A percentile compares a stretch with the other conserved stretches of the same genome.
phyloP scores from a whole-genome alignment of 2,797 vertebrate species.

The Thalassophryne amazonica region DNA sequence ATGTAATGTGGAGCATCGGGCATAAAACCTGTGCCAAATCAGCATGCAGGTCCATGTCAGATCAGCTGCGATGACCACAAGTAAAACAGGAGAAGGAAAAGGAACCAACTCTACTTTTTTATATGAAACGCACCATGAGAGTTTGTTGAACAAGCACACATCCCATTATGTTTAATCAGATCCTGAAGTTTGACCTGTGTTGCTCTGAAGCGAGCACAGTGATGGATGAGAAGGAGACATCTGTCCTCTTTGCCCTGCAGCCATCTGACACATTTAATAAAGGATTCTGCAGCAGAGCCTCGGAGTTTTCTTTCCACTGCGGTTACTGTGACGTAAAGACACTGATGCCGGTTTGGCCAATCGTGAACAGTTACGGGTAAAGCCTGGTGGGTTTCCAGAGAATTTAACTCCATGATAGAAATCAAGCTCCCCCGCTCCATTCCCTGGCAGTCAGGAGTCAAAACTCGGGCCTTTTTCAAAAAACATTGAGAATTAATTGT shows the following conservation, averaged over 20 bases:
- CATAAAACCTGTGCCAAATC: no score
- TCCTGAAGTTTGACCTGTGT: no score
- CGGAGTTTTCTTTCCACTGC: slow-evolving; percentile 4
- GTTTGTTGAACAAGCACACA: no score
- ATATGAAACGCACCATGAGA: no score
- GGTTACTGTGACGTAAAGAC: slow-evolving; percentile 8
- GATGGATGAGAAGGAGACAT: not conserved
- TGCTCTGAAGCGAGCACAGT: no score
- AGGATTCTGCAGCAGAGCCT: not conserved
- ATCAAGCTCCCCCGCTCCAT: slow-evolving; percentile 3
- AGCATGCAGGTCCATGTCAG: no score
- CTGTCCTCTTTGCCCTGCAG: not conserved
- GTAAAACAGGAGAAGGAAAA: no score
- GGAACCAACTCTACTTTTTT: no score
- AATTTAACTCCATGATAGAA: slow-evolving; percentile 1
- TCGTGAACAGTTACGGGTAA: not conserved
- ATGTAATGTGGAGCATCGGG: no score
- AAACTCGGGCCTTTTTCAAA: not conserved
- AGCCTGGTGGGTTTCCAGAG: not conserved
- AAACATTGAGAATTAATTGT: no score
- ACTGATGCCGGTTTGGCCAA: not conserved
- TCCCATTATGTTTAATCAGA: no score
- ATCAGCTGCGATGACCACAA: no score
- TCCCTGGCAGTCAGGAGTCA: not conserved
- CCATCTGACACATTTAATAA: not conserved